A percentile compares a stretch with the other conserved stretches of the same genome.
Conservation (phyloP, 2,797 vertebrate genomes). For the Cossypha caffra region DNA sequence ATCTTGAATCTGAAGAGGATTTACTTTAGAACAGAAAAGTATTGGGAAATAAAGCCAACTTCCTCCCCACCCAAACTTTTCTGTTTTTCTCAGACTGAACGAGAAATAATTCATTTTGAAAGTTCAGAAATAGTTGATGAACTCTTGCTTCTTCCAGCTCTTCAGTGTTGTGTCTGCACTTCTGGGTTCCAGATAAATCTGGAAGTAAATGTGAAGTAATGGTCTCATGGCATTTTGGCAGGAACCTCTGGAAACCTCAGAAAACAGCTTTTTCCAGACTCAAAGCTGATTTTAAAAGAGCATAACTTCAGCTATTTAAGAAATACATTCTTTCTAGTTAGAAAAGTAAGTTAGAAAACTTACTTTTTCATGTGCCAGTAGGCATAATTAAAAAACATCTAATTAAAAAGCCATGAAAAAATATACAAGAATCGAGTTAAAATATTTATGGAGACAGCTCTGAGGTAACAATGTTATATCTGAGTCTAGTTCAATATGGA, state of each 20-base stretch:
- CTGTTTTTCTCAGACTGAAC: constrained; percentile 17
- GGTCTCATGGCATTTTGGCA: constrained; percentile 49
- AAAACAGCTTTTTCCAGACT: constrained; percentile 48
- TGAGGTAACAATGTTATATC: neutral
- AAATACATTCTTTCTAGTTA: neutral
- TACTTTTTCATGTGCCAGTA: neutral
- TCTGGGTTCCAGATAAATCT: constrained; percentile 61
- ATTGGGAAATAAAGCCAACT: constrained; percentile 38
- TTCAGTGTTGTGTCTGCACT: constrained; percentile 38
- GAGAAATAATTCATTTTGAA: constrained; percentile 35
- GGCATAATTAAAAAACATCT: neutral
- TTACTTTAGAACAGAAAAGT: constrained; percentile 29
- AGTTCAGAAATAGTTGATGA: constrained; percentile 41
- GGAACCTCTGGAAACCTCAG: constrained; percentile 42
- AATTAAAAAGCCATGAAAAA: neutral
- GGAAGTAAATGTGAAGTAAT: constrained; percentile 56
- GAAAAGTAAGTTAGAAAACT: neutral
- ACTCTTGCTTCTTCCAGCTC: constrained; percentile 51
- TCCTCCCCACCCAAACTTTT: neutral
- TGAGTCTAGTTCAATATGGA: neutral
- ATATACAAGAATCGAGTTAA: neutral
- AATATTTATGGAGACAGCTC: neutral
- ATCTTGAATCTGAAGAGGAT: constrained; percentile 24
- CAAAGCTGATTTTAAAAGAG: constrained; percentile 21
- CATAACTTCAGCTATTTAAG: neutral